A percentile compares a stretch with the other conserved stretches of the same genome.
phyloP scores from a whole-genome alignment of 2,797 vertebrate genomes.

The Brachyrhaphis roseni region DNA sequence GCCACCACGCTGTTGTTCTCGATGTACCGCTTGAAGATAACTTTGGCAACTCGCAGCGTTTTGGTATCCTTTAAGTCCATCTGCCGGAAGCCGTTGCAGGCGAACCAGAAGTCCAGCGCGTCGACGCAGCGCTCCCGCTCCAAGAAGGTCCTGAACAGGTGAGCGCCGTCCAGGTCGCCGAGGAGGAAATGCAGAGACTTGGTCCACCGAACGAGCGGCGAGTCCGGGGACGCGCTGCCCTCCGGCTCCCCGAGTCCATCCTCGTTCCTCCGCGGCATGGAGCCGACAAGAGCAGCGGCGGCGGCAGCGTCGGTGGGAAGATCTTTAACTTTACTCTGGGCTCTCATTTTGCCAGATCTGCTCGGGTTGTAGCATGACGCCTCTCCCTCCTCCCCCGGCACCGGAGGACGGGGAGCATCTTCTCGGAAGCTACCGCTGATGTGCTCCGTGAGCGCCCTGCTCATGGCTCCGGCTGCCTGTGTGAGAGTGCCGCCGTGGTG shows the following conservation, averaged over 20 bases:
- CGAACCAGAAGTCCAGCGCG: conserved; percentile 98
- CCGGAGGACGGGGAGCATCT: conserved; percentile 95
- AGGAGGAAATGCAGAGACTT: conserved; percentile 96
- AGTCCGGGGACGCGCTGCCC: conserved; percentile 94
- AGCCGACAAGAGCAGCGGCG: conserved; percentile 66
- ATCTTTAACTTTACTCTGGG: conserved; percentile 80
- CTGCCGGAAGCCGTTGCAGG: conserved; percentile 97
- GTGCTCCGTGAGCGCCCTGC: conserved; percentile 88
- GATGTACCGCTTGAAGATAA: conserved; percentile 97
- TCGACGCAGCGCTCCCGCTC: conserved; percentile 96
- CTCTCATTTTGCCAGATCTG: conserved; percentile 82
- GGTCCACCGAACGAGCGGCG: conserved; percentile 92
- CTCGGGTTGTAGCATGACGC: conserved; percentile 81
- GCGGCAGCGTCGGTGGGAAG: conserved; percentile 30
- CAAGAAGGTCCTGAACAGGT: conserved; percentile 95
- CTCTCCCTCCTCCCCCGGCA: conserved; percentile 95
- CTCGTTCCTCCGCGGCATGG: conserved; percentile 89
- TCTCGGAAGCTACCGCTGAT: conserved; percentile 91
- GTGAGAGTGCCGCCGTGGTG: conserved; percentile 73
- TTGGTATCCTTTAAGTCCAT: conserved; percentile 98
- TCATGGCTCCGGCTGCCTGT: conserved; percentile 87
- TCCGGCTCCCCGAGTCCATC: conserved; percentile 95
- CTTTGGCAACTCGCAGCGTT: conserved; percentile 94
- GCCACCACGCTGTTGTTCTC: conserved; percentile 95
- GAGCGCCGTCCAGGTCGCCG: conserved; percentile 95